Base-by-base conservation (phyloP, 2,888 invertebrate species). In the Seira ritae region DNA sequence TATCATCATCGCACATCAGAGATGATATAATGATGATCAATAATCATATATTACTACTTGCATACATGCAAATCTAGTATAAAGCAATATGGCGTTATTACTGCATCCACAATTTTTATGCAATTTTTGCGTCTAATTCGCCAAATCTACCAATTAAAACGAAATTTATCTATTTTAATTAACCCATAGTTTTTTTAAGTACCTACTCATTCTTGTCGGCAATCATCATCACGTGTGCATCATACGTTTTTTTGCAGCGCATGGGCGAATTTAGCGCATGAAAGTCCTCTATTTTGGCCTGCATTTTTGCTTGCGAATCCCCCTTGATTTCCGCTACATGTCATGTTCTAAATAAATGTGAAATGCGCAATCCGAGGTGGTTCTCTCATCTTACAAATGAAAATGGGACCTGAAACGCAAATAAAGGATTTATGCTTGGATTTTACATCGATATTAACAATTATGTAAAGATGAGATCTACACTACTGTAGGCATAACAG, bases 221-320 rank as follows among this genome's bases (percentile, higher is more conserved):
- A 62, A 31, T 8, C 22, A 19, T 62, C 62, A 22, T 22, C 62
- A 20, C 62, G 62, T 62, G 50, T n/a, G 17, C 15, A 50, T 12
- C 50, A 50, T 3, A 50, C 50, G 15, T 3, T 50, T 50, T n/a
- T 31, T 50, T n/a, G 50, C 17, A 69, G 4, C 71, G 71, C 55
- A 15, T 71, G 71, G 55, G 19, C 46, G 71, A 60, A 71, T 71
- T 71, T 23, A 71, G 71, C 0, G 22, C 71, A 55, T 62, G 17
- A 60, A 17, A n/a, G 60, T 62, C 22, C 62, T 62, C 62, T 62
- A n/a, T 22, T 62, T 22, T 62, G 62, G 17, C 55, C 8, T 20
- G 22, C 62, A 50, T 50, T 50, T 50, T n/a, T n/a, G 3, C 2
- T 50, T 15, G 3, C 15, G 8, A 31, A 8, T 31, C 31, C 8